Evolutionary conservation across 2,888 invertebrate genomes (phyloP).

Genomic region (Protophormia terraenovae): DNA sequence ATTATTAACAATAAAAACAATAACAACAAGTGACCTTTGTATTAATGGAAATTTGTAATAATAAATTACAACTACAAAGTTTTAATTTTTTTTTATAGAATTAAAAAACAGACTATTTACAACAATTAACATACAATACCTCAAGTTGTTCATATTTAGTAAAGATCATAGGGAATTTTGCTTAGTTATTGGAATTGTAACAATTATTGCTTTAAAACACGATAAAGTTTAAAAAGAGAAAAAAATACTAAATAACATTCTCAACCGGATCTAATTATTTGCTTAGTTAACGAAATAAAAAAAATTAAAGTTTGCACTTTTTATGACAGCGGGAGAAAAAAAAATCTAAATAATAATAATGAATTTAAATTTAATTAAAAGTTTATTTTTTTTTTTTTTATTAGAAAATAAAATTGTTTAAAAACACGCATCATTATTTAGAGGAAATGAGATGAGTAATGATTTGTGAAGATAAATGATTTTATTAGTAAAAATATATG

Average conservation of each 20-base stretch:
- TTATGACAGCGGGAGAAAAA: neutral
- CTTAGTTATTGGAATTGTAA: slow-evolving; percentile 61
- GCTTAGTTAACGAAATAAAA: neutral
- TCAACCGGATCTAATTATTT: slow-evolving; percentile 48
- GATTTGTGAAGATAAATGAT: neutral
- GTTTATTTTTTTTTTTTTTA: neutral
- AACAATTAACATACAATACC: slow-evolving; percentile 61
- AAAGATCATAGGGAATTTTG: slow-evolving; percentile 60
- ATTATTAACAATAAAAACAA: neutral
- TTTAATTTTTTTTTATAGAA: no score
- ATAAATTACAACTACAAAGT: slow-evolving; percentile 20
- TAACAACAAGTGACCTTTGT: slow-evolving; percentile 42
- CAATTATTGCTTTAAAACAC: slow-evolving; percentile 46
- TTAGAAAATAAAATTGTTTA: neutral
- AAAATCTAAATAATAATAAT: no score
- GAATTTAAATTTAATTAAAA: neutral
- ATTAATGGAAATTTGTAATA: slow-evolving; percentile 22
- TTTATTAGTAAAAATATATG: neutral
- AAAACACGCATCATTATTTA: neutral
- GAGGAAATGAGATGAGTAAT: neutral
- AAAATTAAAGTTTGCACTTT: neutral
- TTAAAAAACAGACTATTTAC: neutral
- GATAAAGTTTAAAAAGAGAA: neutral
- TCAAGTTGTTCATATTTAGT: slow-evolving; percentile 32
- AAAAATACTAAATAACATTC: neutral